Conservation (phyloP, 30 jellyfish, hydroid and myxozoan species). For the Aurelia coerulea region DNA sequence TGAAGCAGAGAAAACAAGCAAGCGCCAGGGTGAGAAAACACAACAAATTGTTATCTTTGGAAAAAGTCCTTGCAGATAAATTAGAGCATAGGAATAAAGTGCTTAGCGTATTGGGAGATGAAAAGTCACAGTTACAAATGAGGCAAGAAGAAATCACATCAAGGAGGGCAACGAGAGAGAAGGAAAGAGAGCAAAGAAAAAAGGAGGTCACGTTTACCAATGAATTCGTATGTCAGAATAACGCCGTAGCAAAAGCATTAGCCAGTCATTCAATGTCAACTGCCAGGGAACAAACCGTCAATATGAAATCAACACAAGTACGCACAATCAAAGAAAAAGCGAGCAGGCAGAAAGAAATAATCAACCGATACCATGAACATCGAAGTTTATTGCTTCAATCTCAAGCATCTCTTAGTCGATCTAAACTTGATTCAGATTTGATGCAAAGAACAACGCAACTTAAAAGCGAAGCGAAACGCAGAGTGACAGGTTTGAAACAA, state of each 20-base stretch:
- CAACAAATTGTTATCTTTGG: not conserved
- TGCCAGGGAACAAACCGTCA: slow-evolving; percentile 2
- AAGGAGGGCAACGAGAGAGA: slow-evolving; percentile 11
- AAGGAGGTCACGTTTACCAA: slow-evolving; percentile 34
- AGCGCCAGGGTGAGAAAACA: slow-evolving; percentile 2
- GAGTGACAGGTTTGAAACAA: slow-evolving; percentile 23
- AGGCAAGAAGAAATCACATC: slow-evolving; percentile 28
- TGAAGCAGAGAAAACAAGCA: slow-evolving; percentile 39
- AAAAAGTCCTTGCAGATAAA: not conserved
- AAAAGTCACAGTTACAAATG: slow-evolving; percentile 1
- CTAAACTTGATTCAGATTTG: slow-evolving; percentile 43
- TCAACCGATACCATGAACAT: slow-evolving; percentile 46
- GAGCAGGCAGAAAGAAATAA: slow-evolving; percentile 56
- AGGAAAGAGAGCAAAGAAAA: not conserved
- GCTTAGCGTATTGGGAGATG: slow-evolving; percentile 10
- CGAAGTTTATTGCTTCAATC: slow-evolving; percentile 47
- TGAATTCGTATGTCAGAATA: slow-evolving; percentile 62
- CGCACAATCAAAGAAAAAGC: not conserved
- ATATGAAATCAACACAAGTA: slow-evolving; percentile 16
- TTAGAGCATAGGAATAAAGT: slow-evolving; percentile 1
- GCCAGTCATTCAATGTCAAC: slow-evolving; percentile 31
- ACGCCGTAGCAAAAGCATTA: slow-evolving; percentile 61
- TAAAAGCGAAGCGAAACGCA: slow-evolving; percentile 36
- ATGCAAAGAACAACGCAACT: slow-evolving; percentile 11
- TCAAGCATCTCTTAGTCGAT: slow-evolving; percentile 48